Conservation (phyloP, 2,113 vertebrate genomes). For the Gopherus flavomarginatus region DNA sequence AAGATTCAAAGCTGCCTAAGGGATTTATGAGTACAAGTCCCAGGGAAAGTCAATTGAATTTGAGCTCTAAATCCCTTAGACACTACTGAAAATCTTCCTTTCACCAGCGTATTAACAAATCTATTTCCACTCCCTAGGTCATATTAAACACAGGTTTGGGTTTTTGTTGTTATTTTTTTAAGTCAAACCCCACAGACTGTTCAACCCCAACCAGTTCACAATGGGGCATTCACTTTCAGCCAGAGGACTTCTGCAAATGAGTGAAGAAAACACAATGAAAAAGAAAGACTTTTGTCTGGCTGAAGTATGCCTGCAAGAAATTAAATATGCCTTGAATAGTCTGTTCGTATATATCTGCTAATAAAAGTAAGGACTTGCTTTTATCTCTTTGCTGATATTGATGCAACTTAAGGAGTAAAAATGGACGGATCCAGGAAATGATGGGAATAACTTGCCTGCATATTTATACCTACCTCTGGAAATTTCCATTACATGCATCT, state of each 20-base stretch:
- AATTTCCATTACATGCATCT: no score
- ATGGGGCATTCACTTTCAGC: background rate
- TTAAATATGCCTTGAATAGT: constrained; percentile 15
- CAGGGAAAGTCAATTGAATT: background rate
- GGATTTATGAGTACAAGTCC: background rate
- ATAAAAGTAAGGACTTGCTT: constrained; percentile 61
- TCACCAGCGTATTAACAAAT: background rate
- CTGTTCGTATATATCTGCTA: constrained; percentile 34
- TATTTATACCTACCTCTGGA: no score
- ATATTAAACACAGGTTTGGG: rapidly evolving
- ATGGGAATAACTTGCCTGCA: background rate
- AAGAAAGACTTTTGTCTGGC: constrained; percentile 25
- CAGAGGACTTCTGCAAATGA: constrained; percentile 14
- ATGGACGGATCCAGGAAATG: background rate
- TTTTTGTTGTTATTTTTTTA: background rate
- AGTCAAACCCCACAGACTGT: background rate
- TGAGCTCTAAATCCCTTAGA: background rate
- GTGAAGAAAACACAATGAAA: constrained; percentile 22
- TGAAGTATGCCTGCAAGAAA: constrained; percentile 29
- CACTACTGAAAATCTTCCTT: background rate
- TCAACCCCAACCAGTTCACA: background rate
- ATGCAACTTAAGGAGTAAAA: constrained; percentile 45
- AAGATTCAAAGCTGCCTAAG: background rate
- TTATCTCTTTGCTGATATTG: constrained; percentile 59
- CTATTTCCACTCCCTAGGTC: background rate